Base-by-base conservation (phyloP, 2,113 vertebrate genomes). In the Beaufortia kweichowensis region DNA sequence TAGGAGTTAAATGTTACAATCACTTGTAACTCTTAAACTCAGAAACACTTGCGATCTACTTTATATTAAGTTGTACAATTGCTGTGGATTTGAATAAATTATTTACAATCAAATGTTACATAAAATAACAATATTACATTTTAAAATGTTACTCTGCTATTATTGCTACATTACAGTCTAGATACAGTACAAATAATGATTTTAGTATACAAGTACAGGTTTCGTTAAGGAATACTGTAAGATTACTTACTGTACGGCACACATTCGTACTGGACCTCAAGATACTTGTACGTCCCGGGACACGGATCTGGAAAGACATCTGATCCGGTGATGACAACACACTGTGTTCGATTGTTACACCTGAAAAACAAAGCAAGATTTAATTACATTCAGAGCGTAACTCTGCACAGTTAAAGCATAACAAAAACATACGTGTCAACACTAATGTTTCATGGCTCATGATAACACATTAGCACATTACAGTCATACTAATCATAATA, bases 191-290 rank as follows among this genome's bases (percentile, higher is more conserved):
- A 28, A 11, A 29, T 19, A n/a, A 29, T 46, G 62, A 2, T 10
- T 4, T 41, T 8, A 41, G 21, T 4, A 41, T 26, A 19, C n/a
- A 41, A 15, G 19, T 53, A 53, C 19, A 50, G 8, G 19, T n/a
- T 2, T 5, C 6, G 9, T 17, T 28, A n/a, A 6, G 31, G 50
- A 56, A 65, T 29, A 46, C 0, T 7, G 24, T 23, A n/a, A 15
- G 19, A 85, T 90, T 95, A 99, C 97, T 99, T 96, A 99, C 97
- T 99, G 90, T 98, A 99, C 87, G 96, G 97, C 88, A 98, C 97
- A 94, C 97, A 99, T 92, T 99, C 97, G 94, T 99, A 98, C 81
- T 98, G 97, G 93, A 99, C 96, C 94, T 99, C 96, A 91, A 99
- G 95, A 81, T 99, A 99, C 90, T 99, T 99, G 92, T 98, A 98